These are phyloP conservation scores for Amblyopsis rosae DNA, from an alignment of 2,113 vertebrate genomes.

Conservation along the genomic window DNA sequence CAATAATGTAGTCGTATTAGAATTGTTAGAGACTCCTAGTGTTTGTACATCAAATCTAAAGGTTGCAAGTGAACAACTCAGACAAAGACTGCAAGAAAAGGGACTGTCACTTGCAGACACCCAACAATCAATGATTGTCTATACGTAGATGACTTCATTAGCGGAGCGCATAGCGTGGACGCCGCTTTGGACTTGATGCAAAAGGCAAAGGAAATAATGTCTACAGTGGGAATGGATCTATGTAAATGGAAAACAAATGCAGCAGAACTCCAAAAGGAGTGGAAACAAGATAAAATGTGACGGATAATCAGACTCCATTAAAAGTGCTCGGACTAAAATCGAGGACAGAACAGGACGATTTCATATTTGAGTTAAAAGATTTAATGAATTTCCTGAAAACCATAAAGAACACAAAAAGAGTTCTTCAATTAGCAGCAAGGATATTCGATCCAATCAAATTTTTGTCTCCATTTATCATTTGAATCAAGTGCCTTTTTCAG, in stretches of 20 bases:
- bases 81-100: neutral
- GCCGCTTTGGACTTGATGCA: conserved; percentile 17
- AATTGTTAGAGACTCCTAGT: neutral
- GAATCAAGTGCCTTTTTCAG: conserved; percentile 17
- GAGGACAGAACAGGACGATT: conserved; percentile 22
- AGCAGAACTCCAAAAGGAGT: conserved; percentile 17
- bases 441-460: neutral
- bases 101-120: neutral
- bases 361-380: conserved; percentile 14
- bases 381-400: neutral
- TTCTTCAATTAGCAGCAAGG: conserved; percentile 7
- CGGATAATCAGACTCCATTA: neutral
- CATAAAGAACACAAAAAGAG: conserved; percentile 20
- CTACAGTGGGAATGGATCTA: conserved; percentile 16
- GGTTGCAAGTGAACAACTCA: conserved; percentile 1
- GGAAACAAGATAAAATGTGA: neutral
- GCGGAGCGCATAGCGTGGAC: neutral
- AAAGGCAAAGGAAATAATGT: conserved; percentile 16
- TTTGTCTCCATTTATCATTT: neutral
- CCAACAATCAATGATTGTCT: conserved; percentile 21
- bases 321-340: conserved; percentile 30
- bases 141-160: conserved; percentile 35
- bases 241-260: conserved; percentile 35
- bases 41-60: neutral
- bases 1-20: neutral